These are phyloP conservation scores for Ophion obscuratus DNA, from an alignment of 2,888 invertebrate genomes.

Conservation along the genomic window DNA sequence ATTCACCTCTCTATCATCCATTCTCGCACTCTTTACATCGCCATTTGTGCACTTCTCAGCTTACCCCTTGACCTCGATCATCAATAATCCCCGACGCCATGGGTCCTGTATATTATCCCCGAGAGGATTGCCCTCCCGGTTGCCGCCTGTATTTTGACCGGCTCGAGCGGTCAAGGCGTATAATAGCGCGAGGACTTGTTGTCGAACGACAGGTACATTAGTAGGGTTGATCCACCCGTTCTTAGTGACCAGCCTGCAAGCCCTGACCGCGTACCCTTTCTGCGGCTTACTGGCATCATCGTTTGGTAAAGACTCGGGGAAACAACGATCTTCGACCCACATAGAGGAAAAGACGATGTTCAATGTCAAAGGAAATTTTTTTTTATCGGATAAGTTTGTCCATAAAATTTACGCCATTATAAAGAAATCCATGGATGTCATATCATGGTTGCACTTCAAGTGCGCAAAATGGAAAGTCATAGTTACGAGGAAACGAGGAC, in stretches of 20 bases:
- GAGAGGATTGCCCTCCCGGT: conserved; percentile 37
- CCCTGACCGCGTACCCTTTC: conserved; percentile 24
- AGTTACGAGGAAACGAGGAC: background rate
- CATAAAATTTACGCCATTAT: background rate
- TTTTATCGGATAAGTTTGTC: background rate
- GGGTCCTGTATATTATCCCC: conserved; percentile 7
- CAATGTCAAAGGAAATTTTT: background rate
- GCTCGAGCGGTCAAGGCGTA: conserved; percentile 30
- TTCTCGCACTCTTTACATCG: conserved; percentile 30
- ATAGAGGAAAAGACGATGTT: background rate
- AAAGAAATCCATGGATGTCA: background rate
- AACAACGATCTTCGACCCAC: background rate
- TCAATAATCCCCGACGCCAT: conserved; percentile 29
- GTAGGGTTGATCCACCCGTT: conserved; percentile 46
- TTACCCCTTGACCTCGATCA: conserved; percentile 57
- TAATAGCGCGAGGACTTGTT: conserved; percentile 18
- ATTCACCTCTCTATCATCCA: conserved; percentile 43
- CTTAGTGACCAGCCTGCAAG: background rate
- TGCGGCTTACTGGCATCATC: background rate
- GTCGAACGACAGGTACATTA: conserved; percentile 40
- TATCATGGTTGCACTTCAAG: background rate
- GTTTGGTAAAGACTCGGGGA: conserved; percentile 2
- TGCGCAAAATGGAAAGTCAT: background rate
- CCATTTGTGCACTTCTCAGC: conserved; percentile 47
- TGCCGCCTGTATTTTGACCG: conserved; percentile 8